Conservation (phyloP, 2,113 vertebrate species). For the Elgaria multicarinata region DNA sequence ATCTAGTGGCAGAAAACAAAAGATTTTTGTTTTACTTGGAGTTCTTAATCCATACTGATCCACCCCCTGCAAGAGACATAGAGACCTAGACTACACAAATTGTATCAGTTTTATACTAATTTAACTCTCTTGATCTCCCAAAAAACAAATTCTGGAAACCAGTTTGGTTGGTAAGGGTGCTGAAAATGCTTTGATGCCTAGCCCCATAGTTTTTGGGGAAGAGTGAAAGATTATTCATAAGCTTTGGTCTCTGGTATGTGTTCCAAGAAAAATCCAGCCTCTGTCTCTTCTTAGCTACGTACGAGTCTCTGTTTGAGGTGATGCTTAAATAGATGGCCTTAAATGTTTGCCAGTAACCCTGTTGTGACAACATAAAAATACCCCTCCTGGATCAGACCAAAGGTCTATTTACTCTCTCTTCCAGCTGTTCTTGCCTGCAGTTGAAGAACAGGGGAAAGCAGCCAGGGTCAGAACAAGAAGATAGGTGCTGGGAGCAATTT, state of each 20-base stretch:
- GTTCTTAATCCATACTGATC: background rate
- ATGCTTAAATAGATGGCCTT: background rate
- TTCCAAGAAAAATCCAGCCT: background rate
- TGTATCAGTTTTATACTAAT: background rate
- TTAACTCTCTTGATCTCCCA: background rate
- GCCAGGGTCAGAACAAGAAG: background rate
- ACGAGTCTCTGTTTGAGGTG: background rate
- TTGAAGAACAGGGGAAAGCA: background rate
- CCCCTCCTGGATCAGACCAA: background rate
- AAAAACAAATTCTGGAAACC: background rate
- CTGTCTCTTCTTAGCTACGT: background rate
- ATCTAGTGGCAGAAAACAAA: constrained; percentile 21
- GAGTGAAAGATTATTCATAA: background rate
- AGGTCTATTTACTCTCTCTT: background rate
- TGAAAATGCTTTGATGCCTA: background rate
- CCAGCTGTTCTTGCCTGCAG: background rate
- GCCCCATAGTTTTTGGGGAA: background rate
- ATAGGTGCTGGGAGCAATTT: background rate
- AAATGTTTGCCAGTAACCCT: background rate
- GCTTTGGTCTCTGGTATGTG: background rate
- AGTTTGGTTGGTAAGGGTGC: background rate
- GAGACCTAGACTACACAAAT: background rate
- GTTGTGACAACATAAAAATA: background rate
- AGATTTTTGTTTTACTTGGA: constrained; percentile 71
- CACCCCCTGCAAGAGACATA: background rate